These are phyloP conservation scores for Apodemia duryi DNA, from an alignment of 2,888 invertebrate species.

Conservation along the genomic window DNA sequence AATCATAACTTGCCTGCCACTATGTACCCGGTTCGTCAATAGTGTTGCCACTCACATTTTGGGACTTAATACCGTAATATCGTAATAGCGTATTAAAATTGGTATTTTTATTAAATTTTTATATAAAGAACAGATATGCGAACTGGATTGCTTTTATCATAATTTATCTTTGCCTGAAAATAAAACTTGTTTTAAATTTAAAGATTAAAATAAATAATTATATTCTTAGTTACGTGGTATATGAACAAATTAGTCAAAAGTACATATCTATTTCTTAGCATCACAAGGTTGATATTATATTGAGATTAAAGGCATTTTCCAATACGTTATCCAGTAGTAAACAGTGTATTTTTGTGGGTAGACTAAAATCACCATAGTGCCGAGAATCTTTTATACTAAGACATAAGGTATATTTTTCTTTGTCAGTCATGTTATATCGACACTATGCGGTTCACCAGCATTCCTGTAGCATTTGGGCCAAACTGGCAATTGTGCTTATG, in stretches of 20 bases:
- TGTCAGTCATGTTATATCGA: constrained; percentile 24
- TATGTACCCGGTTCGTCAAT: no score
- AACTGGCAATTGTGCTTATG: constrained; percentile 17
- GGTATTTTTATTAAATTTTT: no score
- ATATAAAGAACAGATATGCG: no score
- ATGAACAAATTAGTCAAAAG: background rate
- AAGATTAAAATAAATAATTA: background rate
- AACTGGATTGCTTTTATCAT: background rate
- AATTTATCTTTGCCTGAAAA: background rate
- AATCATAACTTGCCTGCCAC: no score
- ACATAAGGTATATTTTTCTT: constrained; percentile 8
- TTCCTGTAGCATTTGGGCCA: constrained; percentile 32
- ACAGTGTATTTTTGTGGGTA: constrained; percentile 14
- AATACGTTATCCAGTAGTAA: constrained; percentile 11
- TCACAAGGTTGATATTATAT: constrained; percentile 9
- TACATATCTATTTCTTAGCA: background rate
- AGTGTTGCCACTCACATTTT: no score
- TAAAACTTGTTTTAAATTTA: background rate
- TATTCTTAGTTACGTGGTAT: background rate
- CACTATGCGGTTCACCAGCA: constrained; percentile 23
- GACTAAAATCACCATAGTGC: constrained; percentile 21
- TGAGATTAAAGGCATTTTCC: constrained; percentile 10
- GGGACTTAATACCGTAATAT: no score
- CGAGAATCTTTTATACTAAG: constrained; percentile 14
- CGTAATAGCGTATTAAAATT: no score